Conservation (phyloP, 92 coral and sea anemone genomes). For the Scolanthus callimorphus region DNA sequence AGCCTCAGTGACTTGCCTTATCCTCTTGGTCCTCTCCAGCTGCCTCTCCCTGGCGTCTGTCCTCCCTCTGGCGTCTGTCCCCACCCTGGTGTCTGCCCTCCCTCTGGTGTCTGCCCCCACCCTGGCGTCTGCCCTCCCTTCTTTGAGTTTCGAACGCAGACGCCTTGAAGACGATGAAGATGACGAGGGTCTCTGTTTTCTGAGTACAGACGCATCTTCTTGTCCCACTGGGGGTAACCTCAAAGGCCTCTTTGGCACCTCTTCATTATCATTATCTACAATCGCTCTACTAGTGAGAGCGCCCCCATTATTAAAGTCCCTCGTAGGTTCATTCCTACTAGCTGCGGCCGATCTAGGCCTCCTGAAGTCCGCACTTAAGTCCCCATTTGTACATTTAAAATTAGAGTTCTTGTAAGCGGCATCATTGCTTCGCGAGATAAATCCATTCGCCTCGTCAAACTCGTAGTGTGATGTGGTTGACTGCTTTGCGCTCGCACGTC, state of each 20-base stretch:
- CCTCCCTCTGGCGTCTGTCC: neutral
- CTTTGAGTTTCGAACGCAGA: neutral
- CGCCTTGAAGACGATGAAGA: too few relatives aligned
- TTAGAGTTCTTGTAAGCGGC: slow-evolving; percentile 15
- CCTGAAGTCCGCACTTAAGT: too few relatives aligned
- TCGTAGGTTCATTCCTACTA: too few relatives aligned
- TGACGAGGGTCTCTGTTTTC: too few relatives aligned
- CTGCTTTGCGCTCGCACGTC: neutral
- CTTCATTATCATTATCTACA: neutral
- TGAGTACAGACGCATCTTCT: neutral
- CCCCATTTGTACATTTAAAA: too few relatives aligned
- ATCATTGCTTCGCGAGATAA: slow-evolving; percentile 12
- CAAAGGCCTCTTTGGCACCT: too few relatives aligned
- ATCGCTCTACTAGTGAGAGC: neutral
- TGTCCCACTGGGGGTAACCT: neutral
- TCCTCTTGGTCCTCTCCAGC: slow-evolving; percentile 18
- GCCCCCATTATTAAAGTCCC: neutral
- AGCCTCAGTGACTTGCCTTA: slow-evolving; percentile 20
- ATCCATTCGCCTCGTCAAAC: slow-evolving; percentile 10
- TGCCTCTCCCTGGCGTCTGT: slow-evolving; percentile 17
- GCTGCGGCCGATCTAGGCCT: too few relatives aligned
- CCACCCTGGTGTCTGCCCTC: neutral
- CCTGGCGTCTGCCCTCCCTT: too few relatives aligned
- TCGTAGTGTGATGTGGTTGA: neutral
- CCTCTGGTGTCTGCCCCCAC: neutral